phyloP scores from a whole-genome alignment of 2,113 vertebrate genomes.

The Lanius ludovicianus region DNA sequence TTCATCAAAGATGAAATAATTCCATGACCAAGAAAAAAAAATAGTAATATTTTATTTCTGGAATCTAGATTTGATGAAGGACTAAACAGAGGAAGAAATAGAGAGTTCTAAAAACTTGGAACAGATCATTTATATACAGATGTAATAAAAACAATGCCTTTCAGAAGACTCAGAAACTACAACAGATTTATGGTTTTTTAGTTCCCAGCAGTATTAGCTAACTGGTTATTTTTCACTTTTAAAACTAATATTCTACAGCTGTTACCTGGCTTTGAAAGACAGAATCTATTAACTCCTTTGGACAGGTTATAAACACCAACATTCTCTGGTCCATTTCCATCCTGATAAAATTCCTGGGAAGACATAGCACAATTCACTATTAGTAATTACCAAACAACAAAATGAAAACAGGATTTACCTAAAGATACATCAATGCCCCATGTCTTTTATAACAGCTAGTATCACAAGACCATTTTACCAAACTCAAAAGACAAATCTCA shows the following conservation, averaged over 20 bases:
- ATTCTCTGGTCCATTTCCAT: constrained; percentile 94
- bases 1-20: background rate
- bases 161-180: background rate
- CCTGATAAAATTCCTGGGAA: constrained; percentile 95
- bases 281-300: constrained; percentile 97
- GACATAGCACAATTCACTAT: constrained; percentile 9
- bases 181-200: background rate
- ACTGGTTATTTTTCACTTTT: background rate
- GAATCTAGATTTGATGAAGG: background rate
- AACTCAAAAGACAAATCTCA: background rate
- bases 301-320: constrained; percentile 97
- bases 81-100: background rate
- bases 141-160: background rate
- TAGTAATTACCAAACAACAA: background rate
- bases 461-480: background rate
- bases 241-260: background rate
- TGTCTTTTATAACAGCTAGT: background rate
- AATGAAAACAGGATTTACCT: background rate
- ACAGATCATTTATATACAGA: background rate
- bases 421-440: background rate
- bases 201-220: background rate
- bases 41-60: background rate
- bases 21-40: background rate
- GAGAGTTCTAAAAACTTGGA: background rate
- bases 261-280: constrained; percentile 95